Conservation (phyloP, 2,888 invertebrate species). For the Rhagium mordax region DNA sequence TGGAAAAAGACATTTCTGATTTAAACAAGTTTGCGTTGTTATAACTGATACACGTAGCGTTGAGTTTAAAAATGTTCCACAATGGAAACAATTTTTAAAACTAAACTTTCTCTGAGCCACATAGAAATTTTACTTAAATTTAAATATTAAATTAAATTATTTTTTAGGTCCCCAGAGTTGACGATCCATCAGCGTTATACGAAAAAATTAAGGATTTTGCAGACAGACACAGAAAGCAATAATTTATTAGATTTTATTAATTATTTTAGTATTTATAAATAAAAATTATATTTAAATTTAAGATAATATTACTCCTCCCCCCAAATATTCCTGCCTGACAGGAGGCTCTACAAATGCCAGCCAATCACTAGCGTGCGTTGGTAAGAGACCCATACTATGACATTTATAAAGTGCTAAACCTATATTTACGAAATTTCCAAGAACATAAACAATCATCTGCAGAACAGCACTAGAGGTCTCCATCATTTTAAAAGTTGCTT, state of each 20-base stretch:
- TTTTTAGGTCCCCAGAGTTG: slow-evolving; percentile 86
- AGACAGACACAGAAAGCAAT: slow-evolving; percentile 77
- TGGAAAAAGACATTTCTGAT: no score
- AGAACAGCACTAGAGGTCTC: slow-evolving; percentile 92
- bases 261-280: slow-evolving; percentile 50
- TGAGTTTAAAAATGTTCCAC: no score
- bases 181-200: slow-evolving; percentile 83
- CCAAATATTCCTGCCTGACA: slow-evolving; percentile 86
- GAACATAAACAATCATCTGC: slow-evolving; percentile 93
- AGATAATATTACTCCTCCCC: slow-evolving; percentile 83
- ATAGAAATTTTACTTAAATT: no score
- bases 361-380: slow-evolving; percentile 99
- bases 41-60: no score
- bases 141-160: slow-evolving; percentile 20
- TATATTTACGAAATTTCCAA: slow-evolving; percentile 95
- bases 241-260: slow-evolving; percentile 51
- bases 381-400: slow-evolving; percentile 97
- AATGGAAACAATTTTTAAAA: no score
- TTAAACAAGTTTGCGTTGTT: no score
- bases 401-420: slow-evolving; percentile 96
- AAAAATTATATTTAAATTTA: slow-evolving; percentile 60
- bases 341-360: slow-evolving; percentile 96
- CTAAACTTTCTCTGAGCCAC: no score
- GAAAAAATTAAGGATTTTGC: slow-evolving; percentile 80
- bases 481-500: slow-evolving; percentile 93